Evolutionary conservation across 2,797 vertebrate species (phyloP).

Genomic region (Lates japonicus): DNA sequence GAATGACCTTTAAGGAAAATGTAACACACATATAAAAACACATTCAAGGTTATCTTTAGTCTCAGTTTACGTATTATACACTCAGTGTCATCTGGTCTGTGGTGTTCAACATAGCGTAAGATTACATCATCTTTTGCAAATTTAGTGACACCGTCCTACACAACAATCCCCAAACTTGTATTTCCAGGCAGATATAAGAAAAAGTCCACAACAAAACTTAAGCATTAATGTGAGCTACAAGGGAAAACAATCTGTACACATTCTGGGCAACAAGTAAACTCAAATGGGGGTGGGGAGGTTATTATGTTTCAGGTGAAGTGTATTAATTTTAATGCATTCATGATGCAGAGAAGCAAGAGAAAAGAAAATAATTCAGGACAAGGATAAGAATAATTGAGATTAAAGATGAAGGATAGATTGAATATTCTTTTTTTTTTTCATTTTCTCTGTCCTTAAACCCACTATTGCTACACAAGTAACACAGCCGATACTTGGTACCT

Average conservation of each 20-base stretch:
- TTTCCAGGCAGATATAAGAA: background rate
- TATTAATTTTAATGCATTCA: background rate
- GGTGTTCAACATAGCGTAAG: conserved; percentile 23
- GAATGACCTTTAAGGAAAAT: conserved; percentile 17
- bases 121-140: conserved; percentile 36
- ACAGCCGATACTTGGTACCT: background rate
- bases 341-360: background rate
- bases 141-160: conserved; percentile 27
- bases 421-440: background rate
- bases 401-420: background rate
- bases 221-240: background rate
- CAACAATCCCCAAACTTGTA: conserved; percentile 35
- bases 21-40: background rate
- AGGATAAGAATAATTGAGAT: background rate
- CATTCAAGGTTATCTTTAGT: conserved; percentile 10
- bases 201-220: background rate
- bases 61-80: conserved; percentile 18
- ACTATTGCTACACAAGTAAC: background rate
- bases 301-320: background rate
- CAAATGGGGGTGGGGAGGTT: background rate
- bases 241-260: background rate
- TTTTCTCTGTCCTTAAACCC: background rate
- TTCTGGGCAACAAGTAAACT: background rate
- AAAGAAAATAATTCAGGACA: background rate
- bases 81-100: conserved; percentile 19